Evolutionary conservation across 2,888 invertebrate species (phyloP), one percentile per base, ranked within the genome.

Genomic region (Philopedon plagiatum): DNA sequence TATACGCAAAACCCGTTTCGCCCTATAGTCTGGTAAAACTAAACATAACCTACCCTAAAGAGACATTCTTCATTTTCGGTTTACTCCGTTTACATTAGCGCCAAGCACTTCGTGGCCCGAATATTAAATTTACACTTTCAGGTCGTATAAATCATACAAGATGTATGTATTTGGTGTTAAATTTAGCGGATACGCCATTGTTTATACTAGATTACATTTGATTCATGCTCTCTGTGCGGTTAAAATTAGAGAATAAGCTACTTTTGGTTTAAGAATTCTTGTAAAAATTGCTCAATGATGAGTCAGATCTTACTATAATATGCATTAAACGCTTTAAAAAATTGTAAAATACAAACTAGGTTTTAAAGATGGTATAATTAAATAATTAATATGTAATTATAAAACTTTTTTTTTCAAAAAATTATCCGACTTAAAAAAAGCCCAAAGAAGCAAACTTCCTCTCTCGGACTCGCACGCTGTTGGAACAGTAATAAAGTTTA

Each of bases 91-190:
- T 32, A 65, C 44, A 65, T 56, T 65, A 65, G 65, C 29, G 57
- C 51, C 26, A 67, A 51, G 51, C 18, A 61, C 61, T 61, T 29
- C 54, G 51, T 39, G 61, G 60, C 37, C 18, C 21, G 64, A 70
- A 64, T 64, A 63, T 58, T 70, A 63, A 70, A 58, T 46, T 26
- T 29, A 37, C 18, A 39, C 66, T 67, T 58, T 49, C 34, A 15
- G 26, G 46, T 11, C 26, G 56, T 39, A 70, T 64, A 64, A 70
- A 70, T 70, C 60, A 64, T 70, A 37, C 18, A 51, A 56, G 64
- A 70, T 57, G 54, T 57, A 62, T 57, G 70, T 46, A 62, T 63
- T 41, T 61, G 69, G 49, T 58, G 67, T 68, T 68, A 60, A 68
- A 68, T 68, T 61, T 60, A 60, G 49, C 61, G 67, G 37, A 44